Percentiles rank a stretch among this genome's conserved stretches.
Evolutionary conservation across 30 jellyfish, hydroid and myxozoan species (phyloP).

Genomic region (Aurelia coerulea): DNA sequence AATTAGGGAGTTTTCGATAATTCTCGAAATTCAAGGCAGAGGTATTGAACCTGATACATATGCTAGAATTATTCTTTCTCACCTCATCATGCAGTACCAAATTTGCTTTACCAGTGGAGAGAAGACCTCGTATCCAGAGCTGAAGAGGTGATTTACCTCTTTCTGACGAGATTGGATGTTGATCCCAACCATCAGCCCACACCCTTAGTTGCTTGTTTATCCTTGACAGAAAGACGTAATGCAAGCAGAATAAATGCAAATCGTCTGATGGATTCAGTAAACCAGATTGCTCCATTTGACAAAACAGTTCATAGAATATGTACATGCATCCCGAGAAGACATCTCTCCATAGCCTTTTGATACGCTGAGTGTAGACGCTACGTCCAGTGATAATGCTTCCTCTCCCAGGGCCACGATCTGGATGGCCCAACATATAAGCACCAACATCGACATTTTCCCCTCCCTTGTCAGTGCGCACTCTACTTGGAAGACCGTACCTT

Average conservation of each 20-base stretch:
- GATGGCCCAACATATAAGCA: slow-evolving; percentile 9
- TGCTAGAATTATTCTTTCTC: too few species aligned
- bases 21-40: too few species aligned
- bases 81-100: too few species aligned
- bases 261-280: not conserved
- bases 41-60: too few species aligned
- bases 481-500: not conserved
- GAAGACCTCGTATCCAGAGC: too few species aligned
- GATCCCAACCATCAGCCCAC: not conserved
- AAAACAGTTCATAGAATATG: not conserved
- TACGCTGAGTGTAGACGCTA: slow-evolving; percentile 1
- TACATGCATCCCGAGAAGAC: not conserved
- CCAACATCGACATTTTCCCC: slow-evolving; percentile 13
- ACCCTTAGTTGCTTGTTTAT: not conserved
- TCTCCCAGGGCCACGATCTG: slow-evolving; percentile 19
- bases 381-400: slow-evolving; percentile 12
- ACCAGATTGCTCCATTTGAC: not conserved
- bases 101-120: too few species aligned
- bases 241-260: slow-evolving; percentile 24
- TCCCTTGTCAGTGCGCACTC: slow-evolving; percentile 9
- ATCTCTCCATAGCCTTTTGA: slow-evolving; percentile 7
- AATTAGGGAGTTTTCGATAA: too few species aligned
- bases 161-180: too few species aligned
- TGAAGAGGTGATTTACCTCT: too few species aligned
- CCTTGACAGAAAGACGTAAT: slow-evolving; percentile 17